Base-by-base conservation (phyloP, 2,113 vertebrate species). In the Chiloscyllium plagiosum region DNA sequence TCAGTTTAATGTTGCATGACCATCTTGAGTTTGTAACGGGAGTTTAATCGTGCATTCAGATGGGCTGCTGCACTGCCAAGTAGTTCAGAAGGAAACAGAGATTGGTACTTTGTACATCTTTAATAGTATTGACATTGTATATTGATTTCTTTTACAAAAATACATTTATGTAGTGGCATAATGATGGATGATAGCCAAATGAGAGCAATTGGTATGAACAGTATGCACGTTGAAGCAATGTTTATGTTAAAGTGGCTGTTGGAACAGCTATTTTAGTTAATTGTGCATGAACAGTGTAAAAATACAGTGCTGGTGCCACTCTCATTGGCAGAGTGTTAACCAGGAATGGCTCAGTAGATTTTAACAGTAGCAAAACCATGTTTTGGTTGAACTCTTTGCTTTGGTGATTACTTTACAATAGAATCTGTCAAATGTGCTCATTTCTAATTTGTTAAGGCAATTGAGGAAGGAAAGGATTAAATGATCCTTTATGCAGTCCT, bases 141-240 rank as follows among this genome's bases (percentile, higher is more conserved):
- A 95, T 95, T 95, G 93, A 95, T 72, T 95, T 72, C 4, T n/a
- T 72, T 50, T 50, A 50, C 93, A 50, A 29, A 72, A 17, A 72
- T 70, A 69, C 15, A 95, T 24, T 70, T 72, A 72, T 70, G 3
- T 72, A 95, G 24, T 42, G 72, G 37, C 12, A 2, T 22, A 33
- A n/a, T 72, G 68, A 70, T 70, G 42, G 42, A 52, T 47, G 93
- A 50, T 95, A 69, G 26, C 24, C 33, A 72, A 95, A 50, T 47
- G 68, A 52, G 93, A 47, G 42, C 68, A 95, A 70, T 93, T 37
- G 42, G 68, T 50, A 50, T 33, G 66, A 47, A 93, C 37, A 20
- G 29, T 20, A 1, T 47, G 68, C 5, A 33, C 72, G 68, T 42
- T 6, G 22, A 95, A 50, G 68, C 93, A 95, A 33, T 20, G 6